Percentiles rank a stretch among this genome's conserved stretches.
Conservation (phyloP, 2,888 invertebrate genomes). For the Caenorhabditis wallacei region DNA sequence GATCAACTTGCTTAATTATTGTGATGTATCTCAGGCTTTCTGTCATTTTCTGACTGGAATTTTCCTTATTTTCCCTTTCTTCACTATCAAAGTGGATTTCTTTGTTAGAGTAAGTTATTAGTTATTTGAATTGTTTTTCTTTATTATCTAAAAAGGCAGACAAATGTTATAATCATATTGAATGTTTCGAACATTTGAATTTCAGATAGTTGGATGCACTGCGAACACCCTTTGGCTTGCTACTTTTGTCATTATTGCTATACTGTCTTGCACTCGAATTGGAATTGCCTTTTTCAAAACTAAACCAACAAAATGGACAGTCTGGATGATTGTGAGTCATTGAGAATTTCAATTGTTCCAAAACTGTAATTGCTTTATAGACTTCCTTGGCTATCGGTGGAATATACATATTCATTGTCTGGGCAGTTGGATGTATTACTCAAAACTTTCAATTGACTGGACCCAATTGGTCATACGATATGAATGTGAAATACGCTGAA, state of each 20-base stretch:
- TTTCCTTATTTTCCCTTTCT: constrained; percentile 48
- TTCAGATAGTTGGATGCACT: constrained; percentile 45
- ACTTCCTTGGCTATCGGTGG: constrained; percentile 5
- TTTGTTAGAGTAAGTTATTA: constrained; percentile 42
- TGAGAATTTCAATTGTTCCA: background rate
- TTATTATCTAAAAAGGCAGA: too few species aligned
- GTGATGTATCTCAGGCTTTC: constrained; percentile 45
- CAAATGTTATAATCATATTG: too few species aligned
- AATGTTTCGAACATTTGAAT: background rate
- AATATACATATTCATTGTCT: constrained; percentile 25
- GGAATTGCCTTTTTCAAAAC: constrained; percentile 23
- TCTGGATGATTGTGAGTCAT: constrained; percentile 20
- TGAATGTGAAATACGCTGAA: constrained; percentile 23
- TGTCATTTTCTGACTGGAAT: constrained; percentile 49
- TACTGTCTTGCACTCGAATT: constrained; percentile 19
- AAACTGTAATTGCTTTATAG: constrained; percentile 14
- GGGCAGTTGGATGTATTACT: constrained; percentile 35
- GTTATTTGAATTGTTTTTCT: background rate
- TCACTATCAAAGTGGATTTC: constrained; percentile 9
- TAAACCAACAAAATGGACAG: constrained; percentile 17
- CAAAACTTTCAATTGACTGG: constrained; percentile 48
- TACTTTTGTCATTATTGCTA: constrained; percentile 32
- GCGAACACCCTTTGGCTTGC: constrained; percentile 45
- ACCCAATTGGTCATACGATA: constrained; percentile 53
- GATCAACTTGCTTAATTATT: constrained; percentile 41